Percentiles rank a stretch among this genome's conserved stretches.
Evolutionary conservation across 2,113 vertebrate genomes (phyloP).

Genomic region (Ceyx margarethae): DNA sequence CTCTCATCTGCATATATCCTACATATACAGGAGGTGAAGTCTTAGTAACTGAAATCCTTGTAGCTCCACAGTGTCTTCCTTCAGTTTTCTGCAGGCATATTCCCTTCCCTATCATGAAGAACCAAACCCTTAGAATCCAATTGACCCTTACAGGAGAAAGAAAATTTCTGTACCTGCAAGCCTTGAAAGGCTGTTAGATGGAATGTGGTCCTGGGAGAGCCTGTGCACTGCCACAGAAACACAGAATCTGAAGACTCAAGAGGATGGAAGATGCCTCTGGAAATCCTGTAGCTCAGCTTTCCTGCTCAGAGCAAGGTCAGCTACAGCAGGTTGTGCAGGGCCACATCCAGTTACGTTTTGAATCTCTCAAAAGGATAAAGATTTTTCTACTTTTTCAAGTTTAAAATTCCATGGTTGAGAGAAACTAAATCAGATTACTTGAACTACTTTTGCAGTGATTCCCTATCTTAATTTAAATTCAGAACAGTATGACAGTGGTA

Average conservation of each 20-base stretch:
- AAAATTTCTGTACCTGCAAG: background rate
- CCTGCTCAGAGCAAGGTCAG: background rate
- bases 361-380: background rate
- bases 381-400: background rate
- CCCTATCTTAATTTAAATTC: background rate
- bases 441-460: background rate
- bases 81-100: background rate
- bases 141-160: background rate
- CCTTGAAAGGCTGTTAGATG: background rate
- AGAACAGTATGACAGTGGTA: background rate
- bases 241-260: background rate
- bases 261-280: background rate
- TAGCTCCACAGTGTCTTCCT: background rate
- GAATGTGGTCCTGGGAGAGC: background rate
- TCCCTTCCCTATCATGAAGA: background rate
- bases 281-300: background rate
- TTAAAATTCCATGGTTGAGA: background rate
- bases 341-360: background rate
- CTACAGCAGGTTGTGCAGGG: background rate
- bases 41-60: background rate
- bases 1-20: background rate
- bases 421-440: background rate
- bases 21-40: background rate
- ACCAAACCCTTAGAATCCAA: background rate
- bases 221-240: background rate